Evolutionary conservation across 2,888 invertebrate species (phyloP).

Genomic region (Zygaena filipendulae): DNA sequence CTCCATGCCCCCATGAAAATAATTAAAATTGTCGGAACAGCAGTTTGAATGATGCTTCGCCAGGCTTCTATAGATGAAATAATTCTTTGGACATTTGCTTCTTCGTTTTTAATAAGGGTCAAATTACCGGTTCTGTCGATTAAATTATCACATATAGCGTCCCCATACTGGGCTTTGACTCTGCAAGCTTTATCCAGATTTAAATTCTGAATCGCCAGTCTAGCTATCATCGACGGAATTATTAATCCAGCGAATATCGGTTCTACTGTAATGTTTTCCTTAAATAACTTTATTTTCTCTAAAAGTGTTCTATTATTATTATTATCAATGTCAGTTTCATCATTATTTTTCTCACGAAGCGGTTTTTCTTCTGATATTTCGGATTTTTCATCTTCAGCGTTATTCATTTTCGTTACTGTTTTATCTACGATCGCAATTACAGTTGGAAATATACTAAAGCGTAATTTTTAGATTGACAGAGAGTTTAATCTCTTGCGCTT

Average conservation of each 20-base stretch:
- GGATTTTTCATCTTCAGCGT: constrained; percentile 23
- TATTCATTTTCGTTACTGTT: constrained; percentile 22
- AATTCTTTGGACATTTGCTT: constrained; percentile 68
- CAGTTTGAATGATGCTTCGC: constrained; percentile 66
- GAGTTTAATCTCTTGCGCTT: no score
- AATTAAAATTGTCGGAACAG: constrained; percentile 63
- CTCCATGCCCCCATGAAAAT: constrained; percentile 72
- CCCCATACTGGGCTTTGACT: constrained; percentile 35
- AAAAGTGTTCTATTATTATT: constrained; percentile 50
- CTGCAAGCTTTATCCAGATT: constrained; percentile 55
- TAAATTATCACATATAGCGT: constrained; percentile 42
- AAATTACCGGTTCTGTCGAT: constrained; percentile 56
- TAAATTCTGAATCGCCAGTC: constrained; percentile 70
- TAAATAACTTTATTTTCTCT: constrained; percentile 63
- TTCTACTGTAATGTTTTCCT: constrained; percentile 74
- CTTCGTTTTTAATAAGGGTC: constrained; percentile 55
- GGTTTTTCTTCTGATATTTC: constrained; percentile 34
- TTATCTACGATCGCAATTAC: no score
- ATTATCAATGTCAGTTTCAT: constrained; percentile 22
- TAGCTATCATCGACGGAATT: constrained; percentile 71
- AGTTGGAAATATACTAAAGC: no score
- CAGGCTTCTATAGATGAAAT: constrained; percentile 65
- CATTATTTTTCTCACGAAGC: constrained; percentile 24
- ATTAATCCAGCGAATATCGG: constrained; percentile 77
- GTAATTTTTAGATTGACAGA: no score